A percentile compares a stretch with the other conserved stretches of the same genome.
Evolutionary conservation across 2,797 vertebrate genomes (phyloP).

Genomic region (Mycteria americana): DNA sequence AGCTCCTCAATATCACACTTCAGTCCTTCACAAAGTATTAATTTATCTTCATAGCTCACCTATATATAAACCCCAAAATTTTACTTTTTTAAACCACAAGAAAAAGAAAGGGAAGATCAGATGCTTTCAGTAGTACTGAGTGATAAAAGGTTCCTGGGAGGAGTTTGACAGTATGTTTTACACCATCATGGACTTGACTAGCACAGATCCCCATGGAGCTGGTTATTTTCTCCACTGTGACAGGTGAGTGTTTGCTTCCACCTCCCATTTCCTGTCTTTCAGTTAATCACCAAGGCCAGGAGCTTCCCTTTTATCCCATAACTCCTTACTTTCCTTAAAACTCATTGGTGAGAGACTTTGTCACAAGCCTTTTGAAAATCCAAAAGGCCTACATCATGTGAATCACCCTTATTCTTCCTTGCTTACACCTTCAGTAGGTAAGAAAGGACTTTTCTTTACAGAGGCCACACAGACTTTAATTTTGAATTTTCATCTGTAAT

Average conservation of each 20-base stretch:
- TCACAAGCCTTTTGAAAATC: neutral
- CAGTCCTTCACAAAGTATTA: neutral
- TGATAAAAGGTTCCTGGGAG: neutral
- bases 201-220: neutral
- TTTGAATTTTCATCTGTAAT: neutral
- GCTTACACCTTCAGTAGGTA: neutral
- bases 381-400: neutral
- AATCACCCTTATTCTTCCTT: neutral
- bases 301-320: neutral
- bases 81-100: neutral
- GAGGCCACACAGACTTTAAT: neutral
- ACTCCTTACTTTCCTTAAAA: neutral
- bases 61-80: neutral
- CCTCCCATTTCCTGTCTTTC: neutral
- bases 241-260: neutral
- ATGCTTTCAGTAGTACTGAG: neutral
- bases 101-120: neutral
- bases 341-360: neutral
- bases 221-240: neutral
- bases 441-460: neutral
- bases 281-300: neutral
- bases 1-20: neutral
- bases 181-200: neutral
- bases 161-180: neutral
- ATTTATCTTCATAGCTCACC: neutral